phyloP scores from a whole-genome alignment of 2,113 vertebrate species.

The Sisor rabdophorus region DNA sequence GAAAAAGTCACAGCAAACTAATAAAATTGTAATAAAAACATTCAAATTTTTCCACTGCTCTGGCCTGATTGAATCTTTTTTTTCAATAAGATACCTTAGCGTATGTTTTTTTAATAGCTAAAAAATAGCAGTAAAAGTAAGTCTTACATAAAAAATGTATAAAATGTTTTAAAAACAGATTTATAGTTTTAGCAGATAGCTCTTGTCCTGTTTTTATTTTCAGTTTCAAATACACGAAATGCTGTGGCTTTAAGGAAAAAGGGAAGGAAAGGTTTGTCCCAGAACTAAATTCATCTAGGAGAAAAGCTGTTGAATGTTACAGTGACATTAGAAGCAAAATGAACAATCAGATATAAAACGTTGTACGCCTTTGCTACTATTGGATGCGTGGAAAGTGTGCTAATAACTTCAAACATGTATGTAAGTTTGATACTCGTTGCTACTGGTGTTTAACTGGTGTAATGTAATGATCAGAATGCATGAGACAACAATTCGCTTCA shows the following conservation, averaged over 20 bases:
- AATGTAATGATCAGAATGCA: constrained; percentile 8
- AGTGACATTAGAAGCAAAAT: background rate
- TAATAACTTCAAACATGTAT: background rate
- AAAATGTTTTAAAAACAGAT: constrained; percentile 80
- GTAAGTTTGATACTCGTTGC: background rate
- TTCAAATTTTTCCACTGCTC: constrained; percentile 55
- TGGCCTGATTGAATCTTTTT: constrained; percentile 65
- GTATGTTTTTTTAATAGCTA: constrained; percentile 71
- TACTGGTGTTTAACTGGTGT: background rate
- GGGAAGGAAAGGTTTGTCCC: constrained; percentile 29
- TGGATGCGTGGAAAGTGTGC: constrained; percentile 1
- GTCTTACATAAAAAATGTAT: constrained; percentile 91
- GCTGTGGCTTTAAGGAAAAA: constrained; percentile 56
- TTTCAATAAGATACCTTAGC: constrained; percentile 81
- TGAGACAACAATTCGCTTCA: background rate
- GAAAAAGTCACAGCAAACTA: constrained; percentile 66
- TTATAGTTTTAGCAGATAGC: constrained; percentile 59
- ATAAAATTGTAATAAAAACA: constrained; percentile 72
- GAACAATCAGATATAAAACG: background rate
- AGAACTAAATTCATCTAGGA: background rate
- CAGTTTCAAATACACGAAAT: constrained; percentile 49
- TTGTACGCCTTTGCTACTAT: constrained; percentile 2
- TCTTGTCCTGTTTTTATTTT: constrained; percentile 22
- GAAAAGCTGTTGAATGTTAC: background rate
- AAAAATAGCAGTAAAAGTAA: constrained; percentile 93